phyloP scores from a whole-genome alignment of 1,140 invertebrate genomes.

The Eriocheir sinensis region DNA sequence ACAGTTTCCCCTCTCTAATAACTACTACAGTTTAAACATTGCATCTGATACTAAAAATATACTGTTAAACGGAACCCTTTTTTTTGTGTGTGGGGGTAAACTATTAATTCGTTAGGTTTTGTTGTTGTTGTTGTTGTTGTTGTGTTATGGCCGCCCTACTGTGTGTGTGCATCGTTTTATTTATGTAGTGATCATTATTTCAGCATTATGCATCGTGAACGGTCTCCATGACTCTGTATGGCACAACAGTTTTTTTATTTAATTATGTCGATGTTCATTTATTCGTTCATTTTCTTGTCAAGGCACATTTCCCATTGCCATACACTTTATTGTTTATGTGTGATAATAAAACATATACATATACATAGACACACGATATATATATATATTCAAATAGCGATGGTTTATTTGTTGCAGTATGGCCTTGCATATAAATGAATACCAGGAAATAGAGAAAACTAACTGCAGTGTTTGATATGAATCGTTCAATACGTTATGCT shows the following conservation, averaged over 20 bases:
- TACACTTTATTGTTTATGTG: not conserved
- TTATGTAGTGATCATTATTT: not conserved
- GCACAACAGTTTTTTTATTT: not conserved
- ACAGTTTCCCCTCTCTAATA: not conserved
- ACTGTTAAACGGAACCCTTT: not conserved
- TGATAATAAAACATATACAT: not conserved
- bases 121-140: not conserved
- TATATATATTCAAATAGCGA: too few species aligned
- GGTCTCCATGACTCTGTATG: not conserved
- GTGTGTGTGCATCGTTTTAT: too few species aligned
- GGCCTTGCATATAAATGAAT: too few species aligned
- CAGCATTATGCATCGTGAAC: not conserved
- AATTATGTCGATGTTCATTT: too few species aligned
- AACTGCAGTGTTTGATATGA: too few species aligned
- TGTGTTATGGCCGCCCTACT: not conserved
- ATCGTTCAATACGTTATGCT: too few species aligned
- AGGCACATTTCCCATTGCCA: not conserved
- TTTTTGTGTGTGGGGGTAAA: too few species aligned
- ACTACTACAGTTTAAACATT: slow-evolving; percentile 7
- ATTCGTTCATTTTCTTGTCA: too few species aligned
- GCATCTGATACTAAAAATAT: slow-evolving; percentile 9
- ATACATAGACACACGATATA: slow-evolving; percentile 8
- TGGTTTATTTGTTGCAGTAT: too few species aligned
- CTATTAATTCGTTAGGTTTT: slow-evolving; percentile 16
- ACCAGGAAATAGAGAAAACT: too few species aligned